These are phyloP conservation scores for Pseudomyrmex sp. DNA, from an alignment of 1,140 invertebrate species.

Conservation along the genomic window DNA sequence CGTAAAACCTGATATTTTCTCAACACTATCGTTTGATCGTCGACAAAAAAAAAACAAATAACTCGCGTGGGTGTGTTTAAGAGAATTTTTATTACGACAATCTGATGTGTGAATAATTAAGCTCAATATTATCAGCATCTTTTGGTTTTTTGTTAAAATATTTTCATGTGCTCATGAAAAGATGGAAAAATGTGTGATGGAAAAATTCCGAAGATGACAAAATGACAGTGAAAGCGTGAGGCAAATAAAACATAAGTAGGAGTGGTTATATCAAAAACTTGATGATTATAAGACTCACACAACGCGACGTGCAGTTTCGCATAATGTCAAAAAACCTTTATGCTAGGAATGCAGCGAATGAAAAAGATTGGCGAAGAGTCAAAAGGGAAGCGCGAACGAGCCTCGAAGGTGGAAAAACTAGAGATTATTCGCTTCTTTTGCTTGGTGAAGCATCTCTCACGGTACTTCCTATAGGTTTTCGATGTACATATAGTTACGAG, in stretches of 20 bases:
- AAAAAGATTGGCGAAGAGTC: neutral
- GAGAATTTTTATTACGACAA: constrained; percentile 36
- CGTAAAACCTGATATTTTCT: constrained; percentile 33
- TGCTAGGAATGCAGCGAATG: constrained; percentile 46
- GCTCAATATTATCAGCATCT: neutral
- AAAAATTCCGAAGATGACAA: neutral
- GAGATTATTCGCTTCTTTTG: constrained; percentile 41
- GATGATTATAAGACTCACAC: constrained; percentile 13
- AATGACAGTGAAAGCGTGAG: constrained; percentile 6
- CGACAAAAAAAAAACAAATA: constrained; percentile 30
- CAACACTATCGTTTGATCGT: constrained; percentile 2
- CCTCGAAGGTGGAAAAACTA: constrained; percentile 20
- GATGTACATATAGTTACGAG: too few species aligned
- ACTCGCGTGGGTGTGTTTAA: neutral
- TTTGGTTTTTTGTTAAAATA: neutral
- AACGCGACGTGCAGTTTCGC: neutral
- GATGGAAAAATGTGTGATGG: neutral
- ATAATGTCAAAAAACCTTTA: constrained; percentile 52
- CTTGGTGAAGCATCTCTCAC: constrained; percentile 8
- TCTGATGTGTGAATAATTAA: neutral
- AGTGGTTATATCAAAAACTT: constrained; percentile 11
- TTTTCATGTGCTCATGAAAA: neutral
- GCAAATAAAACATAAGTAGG: neutral
- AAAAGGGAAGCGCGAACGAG: constrained; percentile 36
- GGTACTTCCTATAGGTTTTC: neutral